These are phyloP conservation scores for Patiria pectinifera DNA, from an alignment of 53 echinoderm and acorn worm genomes.

Conservation along the genomic window DNA sequence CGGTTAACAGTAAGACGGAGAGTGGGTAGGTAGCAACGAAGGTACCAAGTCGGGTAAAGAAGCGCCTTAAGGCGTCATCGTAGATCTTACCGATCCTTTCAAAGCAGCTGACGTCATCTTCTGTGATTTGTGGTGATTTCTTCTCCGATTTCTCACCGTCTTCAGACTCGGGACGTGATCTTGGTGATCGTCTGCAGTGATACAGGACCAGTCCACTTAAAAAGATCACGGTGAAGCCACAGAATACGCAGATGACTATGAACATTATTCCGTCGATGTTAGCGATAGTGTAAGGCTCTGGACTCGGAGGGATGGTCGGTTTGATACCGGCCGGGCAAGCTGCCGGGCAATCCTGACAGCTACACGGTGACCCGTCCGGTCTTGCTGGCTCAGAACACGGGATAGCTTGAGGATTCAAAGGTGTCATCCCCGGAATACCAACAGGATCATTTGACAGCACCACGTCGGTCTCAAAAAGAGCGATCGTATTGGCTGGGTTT, in stretches of 20 bases:
- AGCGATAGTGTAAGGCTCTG: conserved; percentile 70
- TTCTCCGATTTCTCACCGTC: conserved; percentile 32
- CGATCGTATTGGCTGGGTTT: conserved; percentile 66
- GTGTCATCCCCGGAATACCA: conserved; percentile 62
- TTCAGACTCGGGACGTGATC: conserved; percentile 34
- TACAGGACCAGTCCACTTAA: conserved; percentile 66
- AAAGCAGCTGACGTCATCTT: conserved; percentile 72
- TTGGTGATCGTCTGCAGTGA: conserved; percentile 1
- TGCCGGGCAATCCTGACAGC: conserved; percentile 87
- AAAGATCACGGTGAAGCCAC: conserved; percentile 64
- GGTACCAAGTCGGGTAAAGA: conserved; percentile 77
- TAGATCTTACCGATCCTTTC: conserved; percentile 69
- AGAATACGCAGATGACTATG: conserved; percentile 76
- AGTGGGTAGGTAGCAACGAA: conserved; percentile 76
- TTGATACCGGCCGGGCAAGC: conserved; percentile 72
- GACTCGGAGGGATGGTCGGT: conserved; percentile 67
- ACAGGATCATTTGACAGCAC: conserved; percentile 3
- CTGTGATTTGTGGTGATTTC: conserved; percentile 25
- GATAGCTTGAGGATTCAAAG: conserved; percentile 43
- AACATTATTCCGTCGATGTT: conserved; percentile 79
- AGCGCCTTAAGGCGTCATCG: conserved; percentile 68
- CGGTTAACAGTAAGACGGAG: conserved; percentile 63
- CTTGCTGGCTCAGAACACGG: conserved; percentile 68
- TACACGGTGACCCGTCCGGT: conserved; percentile 68
- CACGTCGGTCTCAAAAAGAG: conserved; percentile 63